Conservation (phyloP, 2,888 invertebrate genomes). For the Melitaea athalia region DNA sequence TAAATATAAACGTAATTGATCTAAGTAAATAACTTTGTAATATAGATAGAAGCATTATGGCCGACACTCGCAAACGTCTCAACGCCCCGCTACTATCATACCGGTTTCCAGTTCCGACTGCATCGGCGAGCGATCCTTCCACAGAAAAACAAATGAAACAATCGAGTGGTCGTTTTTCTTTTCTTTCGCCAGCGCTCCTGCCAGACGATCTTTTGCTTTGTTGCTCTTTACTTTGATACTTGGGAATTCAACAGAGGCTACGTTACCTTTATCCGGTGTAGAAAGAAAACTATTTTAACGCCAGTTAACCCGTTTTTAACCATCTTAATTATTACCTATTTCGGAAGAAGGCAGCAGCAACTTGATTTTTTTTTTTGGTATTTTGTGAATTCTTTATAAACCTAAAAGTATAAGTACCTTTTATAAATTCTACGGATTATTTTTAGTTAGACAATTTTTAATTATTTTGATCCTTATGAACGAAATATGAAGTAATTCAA, state of each 20-base stretch:
- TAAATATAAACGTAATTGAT: slow-evolving; percentile 9
- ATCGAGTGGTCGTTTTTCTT: slow-evolving; percentile 60
- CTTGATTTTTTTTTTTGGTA: slow-evolving; percentile 6
- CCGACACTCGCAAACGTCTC: slow-evolving; percentile 57
- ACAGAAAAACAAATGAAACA: slow-evolving; percentile 76
- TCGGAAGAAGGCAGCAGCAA: slow-evolving; percentile 12
- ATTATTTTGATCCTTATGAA: too few relatives aligned
- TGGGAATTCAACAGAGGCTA: slow-evolving; percentile 33
- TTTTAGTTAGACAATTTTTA: too few relatives aligned
- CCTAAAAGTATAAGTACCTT: not conserved
- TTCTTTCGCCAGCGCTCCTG: slow-evolving; percentile 46
- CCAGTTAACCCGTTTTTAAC: slow-evolving; percentile 24
- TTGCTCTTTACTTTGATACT: slow-evolving; percentile 43
- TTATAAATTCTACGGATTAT: too few relatives aligned
- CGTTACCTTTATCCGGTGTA: slow-evolving; percentile 33
- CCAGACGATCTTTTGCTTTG: slow-evolving; percentile 52
- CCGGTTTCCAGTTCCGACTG: slow-evolving; percentile 73
- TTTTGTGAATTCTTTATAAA: not conserved
- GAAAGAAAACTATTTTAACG: slow-evolving; percentile 31
- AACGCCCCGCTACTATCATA: slow-evolving; percentile 62
- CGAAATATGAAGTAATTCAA: too few relatives aligned
- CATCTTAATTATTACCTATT: slow-evolving; percentile 28
- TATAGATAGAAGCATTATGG: slow-evolving; percentile 50
- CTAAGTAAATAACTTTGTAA: slow-evolving; percentile 19
- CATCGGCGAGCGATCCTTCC: slow-evolving; percentile 75